Base-by-base conservation (phyloP, 2,888 invertebrate genomes). In the Brassicogethes aeneus region DNA sequence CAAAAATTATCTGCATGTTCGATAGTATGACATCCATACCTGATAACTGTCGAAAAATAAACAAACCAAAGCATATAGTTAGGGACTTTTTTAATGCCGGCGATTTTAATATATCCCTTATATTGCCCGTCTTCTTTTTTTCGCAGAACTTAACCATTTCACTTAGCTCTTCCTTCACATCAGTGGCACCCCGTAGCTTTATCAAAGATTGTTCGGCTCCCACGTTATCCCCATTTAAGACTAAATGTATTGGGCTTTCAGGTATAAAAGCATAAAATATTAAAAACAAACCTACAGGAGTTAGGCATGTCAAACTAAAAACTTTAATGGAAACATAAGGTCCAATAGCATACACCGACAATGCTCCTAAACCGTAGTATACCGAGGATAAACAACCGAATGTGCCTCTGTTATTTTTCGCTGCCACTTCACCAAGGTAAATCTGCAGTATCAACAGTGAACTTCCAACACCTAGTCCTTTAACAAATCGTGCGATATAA, bases 351-450 rank as follows among this genome's bases (percentile, higher is more conserved):
- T 84, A 86, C 0, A 80, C 68, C 37, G 80, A 73, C 3, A 86
- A 61, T 55, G 80, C 77, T 2, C 87, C 87, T 2, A 76, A 35
- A 2, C 67, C 68, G 34, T 85, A 77, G 68, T 83, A 83, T 30
- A 80, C 70, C 55, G 85, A 84, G 44, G 88, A 76, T 45, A 86
- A 78, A 1, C 88, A 42, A 5, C 51, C 48, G 2, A 90, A 69
- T 0, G 83, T 78, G 0, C 91, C 91, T 43, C 92, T 72, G 10
- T 80, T 76, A 15, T 81, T 79, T 41, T 81, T 79, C 72, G 86
- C 82, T 3, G 89, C 77, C 16, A 89, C 85, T 66, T 92, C 92
- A 30, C 86, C 85, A 43, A 89, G 77, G 66, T 90, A 92, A 75
- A 89, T 84, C 0, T 91, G 88, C 1, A 80, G 76, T 1, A 81